Conservation (phyloP, 2,888 invertebrate genomes). For the Thymelicus acteon region DNA sequence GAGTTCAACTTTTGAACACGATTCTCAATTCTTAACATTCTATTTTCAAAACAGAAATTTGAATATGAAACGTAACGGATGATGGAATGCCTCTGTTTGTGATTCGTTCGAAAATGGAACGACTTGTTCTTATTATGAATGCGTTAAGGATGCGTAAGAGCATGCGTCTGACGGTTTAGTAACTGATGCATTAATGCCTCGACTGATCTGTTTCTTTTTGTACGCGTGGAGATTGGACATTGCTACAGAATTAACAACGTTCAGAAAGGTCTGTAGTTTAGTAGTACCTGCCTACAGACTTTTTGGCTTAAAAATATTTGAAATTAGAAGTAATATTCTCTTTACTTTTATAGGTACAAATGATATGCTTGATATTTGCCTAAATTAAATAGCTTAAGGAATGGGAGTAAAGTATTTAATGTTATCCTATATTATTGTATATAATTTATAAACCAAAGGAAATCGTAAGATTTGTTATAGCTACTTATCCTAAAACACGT, state of each 20-base stretch:
- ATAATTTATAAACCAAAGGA: too few relatives aligned
- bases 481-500: too few relatives aligned
- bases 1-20: conserved; percentile 36
- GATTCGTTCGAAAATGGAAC: conserved; percentile 76
- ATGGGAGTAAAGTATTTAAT: too few relatives aligned
- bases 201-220: conserved; percentile 74
- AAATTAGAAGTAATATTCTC: too few relatives aligned
- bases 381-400: too few relatives aligned
- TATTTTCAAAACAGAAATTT: conserved; percentile 69
- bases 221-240: conserved; percentile 82
- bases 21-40: conserved; percentile 43
- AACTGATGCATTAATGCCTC: conserved; percentile 83
- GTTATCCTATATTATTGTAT: too few relatives aligned
- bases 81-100: conserved; percentile 74
- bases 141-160: conserved; percentile 80
- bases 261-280: conserved; percentile 4
- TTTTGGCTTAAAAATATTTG: too few relatives aligned
- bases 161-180: conserved; percentile 82
- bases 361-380: too few relatives aligned
- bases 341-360: too few relatives aligned
- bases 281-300: not conserved
- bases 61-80: conserved; percentile 67
- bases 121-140: conserved; percentile 81
- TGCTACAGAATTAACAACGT: conserved; percentile 49
- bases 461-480: too few relatives aligned